Evolutionary conservation across 1,140 invertebrate genomes (phyloP), one percentile per base, ranked within the genome.

Genomic region (Brachionus sp.): DNA sequence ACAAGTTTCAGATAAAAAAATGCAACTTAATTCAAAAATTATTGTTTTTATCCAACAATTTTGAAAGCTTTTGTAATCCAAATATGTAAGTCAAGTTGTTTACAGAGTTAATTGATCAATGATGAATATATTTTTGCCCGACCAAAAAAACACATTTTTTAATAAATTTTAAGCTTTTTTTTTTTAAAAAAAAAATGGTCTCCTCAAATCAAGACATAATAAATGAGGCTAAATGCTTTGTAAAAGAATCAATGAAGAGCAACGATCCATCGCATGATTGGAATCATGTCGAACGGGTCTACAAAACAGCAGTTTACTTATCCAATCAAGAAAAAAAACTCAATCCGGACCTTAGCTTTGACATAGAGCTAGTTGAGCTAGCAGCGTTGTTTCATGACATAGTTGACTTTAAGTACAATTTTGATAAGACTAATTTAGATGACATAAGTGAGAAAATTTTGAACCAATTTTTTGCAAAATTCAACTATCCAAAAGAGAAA

Each of bases 181-280:
- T n/a, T n/a, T 35, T 35, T 3, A 16, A 35, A 35, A 68, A 39
- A 70, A 70, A 70, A 19, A 70, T 70, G 66, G 66, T 70, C 37
- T 35, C 35, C 5, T 5, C 10, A 37, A 42, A 37, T 70, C 2
- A 23, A 23, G 33, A 75, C 16, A 33, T 80, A n/a, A 80, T 80
- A 7, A 53, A 80, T 10, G 46, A 57, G 19, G 77, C 77, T 25
- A 57, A 57, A 66, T 25, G 37, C 7, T 66, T 39, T 80, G 23
- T 19, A 9, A 25, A 29, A 2, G 53, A 80, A n/a, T 66, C 53
- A 4, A 80, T 80, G 77, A 57, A 42, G 19, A 37, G 10, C 29
- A 80, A 80, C 25, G 77, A 80, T 33, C 77, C 77, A 3, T 80
- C 77, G n/a, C 77, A 80, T n/a, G 77, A 80, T 16, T 80, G 77